Evolutionary conservation across 2,797 vertebrate genomes (phyloP).

Genomic region (Myotis findleyi): DNA sequence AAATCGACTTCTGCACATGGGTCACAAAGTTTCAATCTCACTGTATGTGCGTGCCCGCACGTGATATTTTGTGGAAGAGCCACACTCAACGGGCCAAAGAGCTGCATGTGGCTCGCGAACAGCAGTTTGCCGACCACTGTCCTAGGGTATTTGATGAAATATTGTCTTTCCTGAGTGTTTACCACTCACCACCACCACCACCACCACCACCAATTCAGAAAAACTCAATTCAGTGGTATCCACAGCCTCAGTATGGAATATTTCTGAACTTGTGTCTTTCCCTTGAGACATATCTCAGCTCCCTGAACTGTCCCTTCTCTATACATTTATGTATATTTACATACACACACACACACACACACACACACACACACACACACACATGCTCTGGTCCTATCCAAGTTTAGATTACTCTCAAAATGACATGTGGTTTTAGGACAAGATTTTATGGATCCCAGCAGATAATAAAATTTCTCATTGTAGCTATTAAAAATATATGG

Average conservation of each 20-base stretch:
- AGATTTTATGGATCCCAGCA: not conserved
- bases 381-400: not conserved
- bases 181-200: not conserved
- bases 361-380: too few species aligned
- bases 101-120: too few species aligned
- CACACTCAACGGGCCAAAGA: too few species aligned
- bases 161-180: not conserved
- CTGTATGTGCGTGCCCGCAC: too few species aligned
- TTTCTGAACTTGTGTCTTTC: not conserved
- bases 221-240: not conserved
- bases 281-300: not conserved
- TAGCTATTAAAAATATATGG: not conserved
- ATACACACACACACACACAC: not conserved
- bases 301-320: not conserved
- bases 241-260: not conserved
- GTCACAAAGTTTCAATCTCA: too few species aligned
- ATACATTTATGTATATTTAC: too few species aligned
- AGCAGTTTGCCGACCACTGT: too few species aligned
- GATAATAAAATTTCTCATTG: not conserved
- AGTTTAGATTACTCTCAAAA: constrained; percentile 9
- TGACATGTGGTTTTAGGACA: constrained; percentile 8
- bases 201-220: not conserved
- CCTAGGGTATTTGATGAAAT: not conserved
- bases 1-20: too few species aligned
- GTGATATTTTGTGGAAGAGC: too few species aligned